Percentiles rank a stretch among this genome's conserved stretches.
Evolutionary conservation across 1,140 invertebrate genomes (phyloP).

Genomic region (Cyphomyrmex costatus): DNA sequence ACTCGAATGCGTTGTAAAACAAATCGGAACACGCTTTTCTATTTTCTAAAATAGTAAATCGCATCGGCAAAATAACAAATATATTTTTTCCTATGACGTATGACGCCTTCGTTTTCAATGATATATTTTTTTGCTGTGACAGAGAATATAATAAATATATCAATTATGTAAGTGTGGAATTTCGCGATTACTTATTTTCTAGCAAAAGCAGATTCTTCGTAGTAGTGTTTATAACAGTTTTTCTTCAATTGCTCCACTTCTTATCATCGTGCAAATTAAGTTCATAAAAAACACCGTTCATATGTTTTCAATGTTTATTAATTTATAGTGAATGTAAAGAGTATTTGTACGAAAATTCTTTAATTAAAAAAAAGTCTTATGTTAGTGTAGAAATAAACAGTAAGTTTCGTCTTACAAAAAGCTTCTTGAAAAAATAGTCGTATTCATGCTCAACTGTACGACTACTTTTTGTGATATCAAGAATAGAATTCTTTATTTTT

Average conservation of each 20-base stretch:
- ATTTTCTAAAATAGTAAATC: slow-evolving; percentile 1
- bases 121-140: background rate
- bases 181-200: slow-evolving; percentile 27
- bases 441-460: too few relatives aligned
- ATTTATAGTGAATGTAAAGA: background rate
- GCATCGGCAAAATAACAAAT: too few relatives aligned
- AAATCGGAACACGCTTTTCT: background rate
- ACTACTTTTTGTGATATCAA: too few relatives aligned
- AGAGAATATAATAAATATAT: background rate
- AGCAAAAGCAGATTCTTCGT: background rate
- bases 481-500: too few relatives aligned
- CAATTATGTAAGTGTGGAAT: slow-evolving; percentile 11
- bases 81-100: too few relatives aligned
- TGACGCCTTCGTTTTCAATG: background rate
- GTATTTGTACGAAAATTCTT: background rate
- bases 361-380: background rate
- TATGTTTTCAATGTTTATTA: background rate
- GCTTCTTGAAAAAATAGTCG: too few relatives aligned
- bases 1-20: background rate
- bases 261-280: background rate
- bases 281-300: background rate
- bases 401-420: too few relatives aligned
- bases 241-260: background rate
- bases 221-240: background rate
- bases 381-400: too few relatives aligned